Base-by-base conservation (phyloP, 92 coral and sea anemone genomes). In the Zoanthus sansibaricus region DNA sequence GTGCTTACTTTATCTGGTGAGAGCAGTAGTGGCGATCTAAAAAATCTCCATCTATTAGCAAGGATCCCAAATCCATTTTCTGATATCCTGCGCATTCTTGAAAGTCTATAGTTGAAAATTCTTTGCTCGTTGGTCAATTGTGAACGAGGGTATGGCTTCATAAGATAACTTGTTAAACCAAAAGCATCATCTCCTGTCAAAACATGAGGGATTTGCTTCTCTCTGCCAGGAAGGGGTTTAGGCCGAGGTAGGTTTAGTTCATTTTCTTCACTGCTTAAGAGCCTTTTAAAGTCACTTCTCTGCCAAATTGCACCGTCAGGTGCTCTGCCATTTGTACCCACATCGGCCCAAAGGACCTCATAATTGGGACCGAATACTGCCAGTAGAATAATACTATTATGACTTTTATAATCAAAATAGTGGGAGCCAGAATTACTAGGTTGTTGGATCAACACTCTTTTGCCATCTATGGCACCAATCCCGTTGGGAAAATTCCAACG, bases 401-500 rank as follows among this genome's bases (percentile, higher is more conserved):
- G 49, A 5, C 76, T 64, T 31, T 87, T 79, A 25, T 88, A 88
- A 72, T 88, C 91, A 16, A 80, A 83, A 42, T 80, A 82, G 37
- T 82, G 87, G 10, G 88, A 83, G 47, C 91, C 88, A n/a, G 87
- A 56, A 15, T 70, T 80, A 72, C 44, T 82, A 68, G 83, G 91
- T 42, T 83, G 87, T 76, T 75, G 91, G 79, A 83, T 88, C 47
- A 74, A 76, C 66, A 66, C 51, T 37, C 90, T 46, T 55, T 88
- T 88, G 25, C 91, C 88, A 83, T 88, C 71, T 31, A 83, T 78
- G 21, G 88, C 88, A 48, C 78, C 89, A 46, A 89, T 89, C 58
- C 87, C 82, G 76, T 89, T 75, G 61, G 89, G 88, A 72, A 75
- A 82, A 45, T 89, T 89, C 92, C 92, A 84, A 6, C 89, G 87